Percentiles rank a stretch among this genome's conserved stretches.
phyloP scores from a whole-genome alignment of 2,888 invertebrate genomes.

The Drosophila bunnanda region DNA sequence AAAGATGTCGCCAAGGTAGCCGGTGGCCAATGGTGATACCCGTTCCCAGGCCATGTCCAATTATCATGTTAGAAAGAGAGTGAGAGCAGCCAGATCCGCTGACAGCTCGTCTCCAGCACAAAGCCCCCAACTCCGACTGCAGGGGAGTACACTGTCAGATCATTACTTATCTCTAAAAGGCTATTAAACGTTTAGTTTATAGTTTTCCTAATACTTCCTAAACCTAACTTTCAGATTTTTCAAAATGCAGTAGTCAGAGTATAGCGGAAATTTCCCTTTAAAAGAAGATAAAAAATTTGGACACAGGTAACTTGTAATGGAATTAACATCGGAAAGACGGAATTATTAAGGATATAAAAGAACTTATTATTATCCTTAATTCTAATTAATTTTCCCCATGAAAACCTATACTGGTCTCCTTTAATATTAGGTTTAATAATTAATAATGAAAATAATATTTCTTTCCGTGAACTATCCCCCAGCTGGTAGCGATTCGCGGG shows the following conservation, averaged over 20 bases:
- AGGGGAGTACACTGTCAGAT: slow-evolving; percentile 11
- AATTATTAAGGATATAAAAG: no score
- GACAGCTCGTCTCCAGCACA: slow-evolving; percentile 50
- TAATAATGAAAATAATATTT: neutral
- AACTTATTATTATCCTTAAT: neutral
- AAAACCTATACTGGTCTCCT: neutral
- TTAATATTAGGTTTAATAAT: neutral
- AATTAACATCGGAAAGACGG: no score
- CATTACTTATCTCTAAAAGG: neutral
- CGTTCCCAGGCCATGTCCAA: slow-evolving; percentile 74
- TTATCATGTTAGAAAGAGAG: slow-evolving; percentile 75
- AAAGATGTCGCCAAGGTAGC: slow-evolving; percentile 52
- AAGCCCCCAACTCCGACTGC: neutral
- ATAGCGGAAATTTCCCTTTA: no score
- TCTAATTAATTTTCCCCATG: neutral
- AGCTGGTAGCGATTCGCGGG: neutral
- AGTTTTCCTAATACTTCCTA: neutral
- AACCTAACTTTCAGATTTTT: neutral
- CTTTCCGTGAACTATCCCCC: slow-evolving; percentile 9
- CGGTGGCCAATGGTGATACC: slow-evolving; percentile 4
- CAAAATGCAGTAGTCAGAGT: rapidly evolving
- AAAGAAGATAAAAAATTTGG: neutral
- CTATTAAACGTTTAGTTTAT: neutral
- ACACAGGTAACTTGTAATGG: neutral
- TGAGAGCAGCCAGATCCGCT: slow-evolving; percentile 58